phyloP scores from a whole-genome alignment of 2,113 vertebrate genomes.

The Pedionomus torquatus region DNA sequence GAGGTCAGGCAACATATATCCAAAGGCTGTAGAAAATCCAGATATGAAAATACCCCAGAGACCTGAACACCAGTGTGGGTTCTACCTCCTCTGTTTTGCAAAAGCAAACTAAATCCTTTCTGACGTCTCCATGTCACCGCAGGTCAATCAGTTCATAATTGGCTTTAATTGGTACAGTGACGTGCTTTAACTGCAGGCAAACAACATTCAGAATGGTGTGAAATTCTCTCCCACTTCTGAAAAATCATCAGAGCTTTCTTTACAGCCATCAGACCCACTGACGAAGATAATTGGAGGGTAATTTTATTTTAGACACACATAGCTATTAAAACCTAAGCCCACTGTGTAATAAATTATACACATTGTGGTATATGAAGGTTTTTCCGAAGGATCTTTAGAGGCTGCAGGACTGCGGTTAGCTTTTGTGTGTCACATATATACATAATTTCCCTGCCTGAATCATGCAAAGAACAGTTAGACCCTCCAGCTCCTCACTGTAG shows the following conservation, averaged over 20 bases:
- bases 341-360: neutral
- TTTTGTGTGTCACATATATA: neutral
- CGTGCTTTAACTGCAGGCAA: neutral
- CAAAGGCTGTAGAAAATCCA: neutral
- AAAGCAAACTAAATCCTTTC: neutral
- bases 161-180: neutral
- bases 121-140: neutral
- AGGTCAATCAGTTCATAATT: neutral
- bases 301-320: neutral
- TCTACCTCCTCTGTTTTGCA: neutral
- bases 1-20: neutral
- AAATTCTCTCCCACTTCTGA: neutral
- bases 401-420: neutral
- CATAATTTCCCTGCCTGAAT: neutral
- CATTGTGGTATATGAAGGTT: neutral
- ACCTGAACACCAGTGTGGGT: neutral
- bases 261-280: neutral
- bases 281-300: neutral
- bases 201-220: neutral
- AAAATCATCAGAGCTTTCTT: neutral
- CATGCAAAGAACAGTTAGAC: neutral
- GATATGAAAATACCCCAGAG: neutral
- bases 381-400: neutral
- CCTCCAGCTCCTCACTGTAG: neutral
- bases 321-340: neutral